Evolutionary conservation across 2,113 vertebrate genomes (phyloP).

Genomic region (Atherinomorus stipes): DNA sequence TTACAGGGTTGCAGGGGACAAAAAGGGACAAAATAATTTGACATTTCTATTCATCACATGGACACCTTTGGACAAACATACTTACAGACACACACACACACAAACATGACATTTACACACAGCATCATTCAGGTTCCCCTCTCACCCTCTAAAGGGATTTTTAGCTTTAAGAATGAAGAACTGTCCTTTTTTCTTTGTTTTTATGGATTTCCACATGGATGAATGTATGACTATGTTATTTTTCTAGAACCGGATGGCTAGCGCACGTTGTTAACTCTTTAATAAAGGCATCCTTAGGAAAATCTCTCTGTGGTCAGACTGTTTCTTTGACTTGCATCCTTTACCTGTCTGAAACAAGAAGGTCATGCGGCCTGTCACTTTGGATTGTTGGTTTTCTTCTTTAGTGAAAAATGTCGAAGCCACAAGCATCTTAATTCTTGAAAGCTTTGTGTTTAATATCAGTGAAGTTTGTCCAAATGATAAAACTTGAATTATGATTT

Average conservation of each 20-base stretch:
- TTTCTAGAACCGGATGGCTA: constrained; percentile 77
- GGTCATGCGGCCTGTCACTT: background rate
- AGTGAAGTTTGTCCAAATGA: background rate
- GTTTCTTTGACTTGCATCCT: constrained; percentile 17
- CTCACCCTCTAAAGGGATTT: constrained; percentile 63
- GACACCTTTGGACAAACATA: background rate
- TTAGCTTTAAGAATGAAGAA: constrained; percentile 72
- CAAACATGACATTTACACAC: constrained; percentile 5
- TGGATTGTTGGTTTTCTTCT: too few relatives aligned
- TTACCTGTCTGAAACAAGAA: background rate
- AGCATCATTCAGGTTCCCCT: constrained; percentile 71
- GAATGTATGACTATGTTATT: constrained; percentile 78
- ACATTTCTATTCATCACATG: constrained; percentile 52
- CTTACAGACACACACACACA: constrained; percentile 14
- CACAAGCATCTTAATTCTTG: too few relatives aligned
- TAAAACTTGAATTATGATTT: too few relatives aligned
- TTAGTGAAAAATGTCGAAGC: background rate
- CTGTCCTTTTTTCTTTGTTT: constrained; percentile 57
- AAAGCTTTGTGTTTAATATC: too few relatives aligned
- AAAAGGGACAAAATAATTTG: background rate
- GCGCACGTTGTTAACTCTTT: constrained; percentile 80
- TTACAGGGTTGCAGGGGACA: background rate
- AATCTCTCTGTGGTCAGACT: constrained; percentile 8
- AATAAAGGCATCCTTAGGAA: constrained; percentile 81
- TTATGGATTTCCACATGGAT: constrained; percentile 65